Evolutionary conservation across 2,797 vertebrate genomes (phyloP), one percentile per base, ranked within the genome.

Genomic region (Lophius americanus): DNA sequence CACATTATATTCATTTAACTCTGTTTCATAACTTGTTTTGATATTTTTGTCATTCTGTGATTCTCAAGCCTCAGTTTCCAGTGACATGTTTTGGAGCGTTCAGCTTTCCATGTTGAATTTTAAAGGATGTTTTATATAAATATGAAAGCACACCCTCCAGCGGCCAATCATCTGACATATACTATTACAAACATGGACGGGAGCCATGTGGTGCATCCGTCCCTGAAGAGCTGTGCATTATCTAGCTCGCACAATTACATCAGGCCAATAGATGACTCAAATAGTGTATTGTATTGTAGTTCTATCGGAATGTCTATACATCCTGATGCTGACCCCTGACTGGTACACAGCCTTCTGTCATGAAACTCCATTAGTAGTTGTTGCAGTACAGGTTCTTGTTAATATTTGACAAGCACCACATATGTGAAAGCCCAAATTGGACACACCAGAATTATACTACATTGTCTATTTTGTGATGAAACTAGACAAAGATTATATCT

Each of bases 321-420:
- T 69, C 44, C 60, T 4, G 1, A 41, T 55, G 13, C 62, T 52
- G 36, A 57, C 38, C 58, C 44, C 38, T 42, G 41, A 48, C 46
- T 72, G 49, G 55, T 69, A 32, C 42, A 47, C 8, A 6, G 39
- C 53, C 77, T 64, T 72, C 46, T 60, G 55, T 82, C 44, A 68
- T 46, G 80, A 63, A 76, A 59, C 61, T 82, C 73, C 42, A 51
- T 51, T 68, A 68, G 58, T 76, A 52, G 69, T 79, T 87, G 86
- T 86, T 87, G 83, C 70, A 9, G 51, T 61, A 38, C 83, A 85
- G 82, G 75, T 88, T 87, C 55, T 64, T 53, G 60, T 75, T 51
- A 78, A 80, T 75, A 69, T 84, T 88, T 84, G 80, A 88, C 78
- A 74, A 77, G 85, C 79, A 70, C 75, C 79, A 77, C 70, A 71